Evolutionary conservation across 1,140 invertebrate species (phyloP).

Genomic region (Drosophila sucinea): DNA sequence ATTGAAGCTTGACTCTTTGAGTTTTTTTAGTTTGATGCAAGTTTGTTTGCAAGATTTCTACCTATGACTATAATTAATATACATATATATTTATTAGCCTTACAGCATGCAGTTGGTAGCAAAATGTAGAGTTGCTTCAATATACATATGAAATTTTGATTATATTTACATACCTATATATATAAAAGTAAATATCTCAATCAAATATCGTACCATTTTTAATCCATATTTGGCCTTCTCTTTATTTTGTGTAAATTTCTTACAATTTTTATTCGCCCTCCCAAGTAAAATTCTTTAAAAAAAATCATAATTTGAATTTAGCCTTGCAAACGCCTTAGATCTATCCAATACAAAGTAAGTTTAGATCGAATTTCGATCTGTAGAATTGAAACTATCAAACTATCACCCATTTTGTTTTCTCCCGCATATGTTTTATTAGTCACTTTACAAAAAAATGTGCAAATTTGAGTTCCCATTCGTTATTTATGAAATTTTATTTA

Average conservation of each 20-base stretch:
- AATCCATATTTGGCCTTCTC: slow-evolving; percentile 55
- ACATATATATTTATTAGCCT: slow-evolving; percentile 12
- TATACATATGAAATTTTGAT: slow-evolving; percentile 23
- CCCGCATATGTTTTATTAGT: not conserved
- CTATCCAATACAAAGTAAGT: slow-evolving; percentile 72
- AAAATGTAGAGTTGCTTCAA: slow-evolving; percentile 50
- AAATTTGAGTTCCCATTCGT: no score
- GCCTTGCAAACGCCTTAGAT: slow-evolving; percentile 74
- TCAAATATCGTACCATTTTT: slow-evolving; percentile 43
- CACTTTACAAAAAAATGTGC: not conserved
- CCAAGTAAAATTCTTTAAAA: slow-evolving; percentile 18
- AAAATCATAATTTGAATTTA: slow-evolving; percentile 45
- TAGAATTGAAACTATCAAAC: not conserved
- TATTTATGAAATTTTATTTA: no score
- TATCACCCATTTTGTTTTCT: slow-evolving; percentile 14
- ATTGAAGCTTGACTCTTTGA: slow-evolving; percentile 50
- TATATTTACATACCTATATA: slow-evolving; percentile 17
- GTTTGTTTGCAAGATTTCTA: slow-evolving; percentile 55
- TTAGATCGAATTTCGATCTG: slow-evolving; percentile 44
- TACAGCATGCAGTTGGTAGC: slow-evolving; percentile 16
- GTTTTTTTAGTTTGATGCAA: slow-evolving; percentile 31
- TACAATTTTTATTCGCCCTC: slow-evolving; percentile 22
- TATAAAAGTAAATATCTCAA: slow-evolving; percentile 19
- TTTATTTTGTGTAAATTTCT: slow-evolving; percentile 39
- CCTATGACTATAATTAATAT: not conserved